Evolutionary conservation across 2,888 invertebrate genomes (phyloP).

Genomic region (Caenorhabditis plicata): DNA sequence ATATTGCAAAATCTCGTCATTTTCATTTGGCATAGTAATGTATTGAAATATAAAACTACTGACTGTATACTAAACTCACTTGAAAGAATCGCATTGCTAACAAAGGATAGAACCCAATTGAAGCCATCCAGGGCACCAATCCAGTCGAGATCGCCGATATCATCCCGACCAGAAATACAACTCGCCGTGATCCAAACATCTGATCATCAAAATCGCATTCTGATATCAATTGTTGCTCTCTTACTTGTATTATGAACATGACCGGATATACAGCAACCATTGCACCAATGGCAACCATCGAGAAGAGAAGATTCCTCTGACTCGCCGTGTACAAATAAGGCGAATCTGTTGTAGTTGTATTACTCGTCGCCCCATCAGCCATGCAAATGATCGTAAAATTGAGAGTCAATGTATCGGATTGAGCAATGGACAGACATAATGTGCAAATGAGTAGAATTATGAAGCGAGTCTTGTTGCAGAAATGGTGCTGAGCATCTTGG

Average conservation of each 20-base stretch:
- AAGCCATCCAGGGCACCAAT: conserved; percentile 23
- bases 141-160: conserved; percentile 25
- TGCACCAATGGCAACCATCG: conserved; percentile 26
- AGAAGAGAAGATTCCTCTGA: conserved; percentile 6
- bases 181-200: conserved; percentile 18
- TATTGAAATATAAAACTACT: too few relatives aligned
- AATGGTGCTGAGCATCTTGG: too few relatives aligned
- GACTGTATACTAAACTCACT: too few relatives aligned
- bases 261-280: conserved; percentile 28
- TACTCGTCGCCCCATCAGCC: conserved; percentile 5
- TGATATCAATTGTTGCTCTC: background rate
- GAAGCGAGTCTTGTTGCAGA: conserved; percentile 68
- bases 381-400: conserved; percentile 28
- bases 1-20: too few relatives aligned
- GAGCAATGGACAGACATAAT: conserved; percentile 17
- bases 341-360: conserved; percentile 1
- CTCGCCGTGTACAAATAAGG: conserved; percentile 2
- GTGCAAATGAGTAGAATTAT: conserved; percentile 16
- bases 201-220: conserved; percentile 3
- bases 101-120: conserved; percentile 21
- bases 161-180: conserved; percentile 21
- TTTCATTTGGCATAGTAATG: too few relatives aligned
- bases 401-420: conserved; percentile 17
- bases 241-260: conserved; percentile 27
- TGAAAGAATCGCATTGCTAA: conserved; percentile 26